phyloP scores from a whole-genome alignment of 1,140 invertebrate genomes.

The Tetragonula clypearis region DNA sequence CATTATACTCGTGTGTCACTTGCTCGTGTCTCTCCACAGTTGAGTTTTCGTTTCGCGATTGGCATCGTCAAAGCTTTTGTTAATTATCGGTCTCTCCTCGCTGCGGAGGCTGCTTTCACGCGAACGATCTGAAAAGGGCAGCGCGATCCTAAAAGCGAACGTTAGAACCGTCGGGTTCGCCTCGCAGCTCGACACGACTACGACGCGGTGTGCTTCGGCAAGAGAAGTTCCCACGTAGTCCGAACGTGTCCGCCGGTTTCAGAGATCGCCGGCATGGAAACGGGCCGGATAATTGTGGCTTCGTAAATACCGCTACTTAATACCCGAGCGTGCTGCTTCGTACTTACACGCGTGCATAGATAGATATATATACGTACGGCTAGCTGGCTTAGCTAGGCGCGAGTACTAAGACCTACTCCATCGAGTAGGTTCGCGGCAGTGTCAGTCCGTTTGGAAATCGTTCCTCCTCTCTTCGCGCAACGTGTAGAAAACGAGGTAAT shows the following conservation, averaged over 20 bases:
- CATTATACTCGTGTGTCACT: too few relatives aligned
- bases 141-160: not conserved
- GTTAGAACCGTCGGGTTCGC: not conserved
- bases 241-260: slow-evolving; percentile 30
- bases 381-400: slow-evolving; percentile 28
- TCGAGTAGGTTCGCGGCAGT: slow-evolving; percentile 50
- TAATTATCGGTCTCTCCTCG: not conserved
- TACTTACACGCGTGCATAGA: slow-evolving; percentile 44
- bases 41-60: too few relatives aligned
- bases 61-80: not conserved
- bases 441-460: slow-evolving; percentile 63
- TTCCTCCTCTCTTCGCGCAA: slow-evolving; percentile 48
- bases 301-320: slow-evolving; percentile 71
- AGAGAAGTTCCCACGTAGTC: slow-evolving; percentile 62
- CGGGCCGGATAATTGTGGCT: slow-evolving; percentile 71
- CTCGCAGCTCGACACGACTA: too few relatives aligned
- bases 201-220: not conserved
- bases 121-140: slow-evolving; percentile 29
- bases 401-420: slow-evolving; percentile 46
- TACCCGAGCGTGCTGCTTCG: slow-evolving; percentile 56
- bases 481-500: slow-evolving; percentile 63
- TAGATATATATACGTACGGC: not conserved
- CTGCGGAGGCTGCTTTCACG: not conserved
- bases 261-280: slow-evolving; percentile 67
- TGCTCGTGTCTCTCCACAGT: too few relatives aligned